These are phyloP conservation scores for Caenorhabditis sp. DNA, from an alignment of 2,888 invertebrate species.

Conservation along the genomic window DNA sequence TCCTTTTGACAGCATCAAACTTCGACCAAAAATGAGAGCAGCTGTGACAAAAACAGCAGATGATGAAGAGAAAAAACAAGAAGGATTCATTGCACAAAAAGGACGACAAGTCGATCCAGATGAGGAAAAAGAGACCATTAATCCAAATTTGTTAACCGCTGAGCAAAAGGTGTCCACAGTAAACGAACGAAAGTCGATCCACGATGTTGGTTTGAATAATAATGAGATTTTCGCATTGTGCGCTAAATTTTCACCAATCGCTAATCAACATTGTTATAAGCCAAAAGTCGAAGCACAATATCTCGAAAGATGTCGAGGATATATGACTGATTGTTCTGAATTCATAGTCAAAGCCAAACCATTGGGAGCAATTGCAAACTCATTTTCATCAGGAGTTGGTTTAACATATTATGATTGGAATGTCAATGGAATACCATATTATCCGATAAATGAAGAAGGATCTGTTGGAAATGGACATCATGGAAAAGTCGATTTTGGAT, in stretches of 20 bases:
- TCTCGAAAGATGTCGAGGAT: constrained; percentile 58
- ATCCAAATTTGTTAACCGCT: constrained; percentile 19
- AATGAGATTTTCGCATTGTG: constrained; percentile 51
- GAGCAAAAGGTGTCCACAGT: constrained; percentile 32
- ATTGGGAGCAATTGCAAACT: constrained; percentile 61
- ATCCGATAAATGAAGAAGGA: constrained; percentile 63
- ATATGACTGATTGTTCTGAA: constrained; percentile 52
- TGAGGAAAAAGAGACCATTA: constrained; percentile 14
- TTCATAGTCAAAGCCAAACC: constrained; percentile 45
- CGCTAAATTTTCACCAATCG: constrained; percentile 54
- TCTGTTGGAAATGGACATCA: constrained; percentile 61
- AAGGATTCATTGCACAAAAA: constrained; percentile 43
- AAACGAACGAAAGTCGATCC: constrained; percentile 34
- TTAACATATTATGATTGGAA: constrained; percentile 60
- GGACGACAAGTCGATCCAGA: constrained; percentile 41
- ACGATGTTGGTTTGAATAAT: constrained; percentile 41
- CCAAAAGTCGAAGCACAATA: constrained; percentile 53
- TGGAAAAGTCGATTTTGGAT: constrained; percentile 64
- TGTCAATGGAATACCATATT: constrained; percentile 64
- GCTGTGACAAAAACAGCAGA: constrained; percentile 19
- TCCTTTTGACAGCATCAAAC: constrained; percentile 29
- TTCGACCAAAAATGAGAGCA: constrained; percentile 14
- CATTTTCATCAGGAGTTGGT: constrained; percentile 62
- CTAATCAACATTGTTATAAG: constrained; percentile 59
- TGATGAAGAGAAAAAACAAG: constrained; percentile 7